Evolutionary conservation across 2,113 vertebrate species (phyloP), one percentile per base, ranked within the genome.

Genomic region (Setophaga petechia): DNA sequence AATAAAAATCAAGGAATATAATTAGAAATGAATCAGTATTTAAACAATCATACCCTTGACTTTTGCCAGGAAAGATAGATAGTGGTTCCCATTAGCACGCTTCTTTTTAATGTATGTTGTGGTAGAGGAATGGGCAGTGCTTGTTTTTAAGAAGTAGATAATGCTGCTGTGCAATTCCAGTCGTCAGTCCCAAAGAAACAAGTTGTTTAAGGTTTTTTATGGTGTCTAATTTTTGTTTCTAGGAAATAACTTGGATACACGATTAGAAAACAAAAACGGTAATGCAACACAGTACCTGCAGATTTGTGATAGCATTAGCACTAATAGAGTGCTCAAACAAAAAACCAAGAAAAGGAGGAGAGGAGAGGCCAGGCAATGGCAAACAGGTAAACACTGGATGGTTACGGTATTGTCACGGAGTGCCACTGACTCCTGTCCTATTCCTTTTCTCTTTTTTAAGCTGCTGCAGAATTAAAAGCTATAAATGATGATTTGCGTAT

Each of bases 331-430:
- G 65, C 98, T 99, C 85, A 99, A 99, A 97, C 98, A 99, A 95
- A 99, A 99, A 98, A 90, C 98, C 84, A 99, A 98, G 98, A 99
- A 99, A 98, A 99, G 98, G 98, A 99, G 98, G 97, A 99, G 99
- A 97, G 99, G 99, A 91, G 99, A 99, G 83, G 96, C 98, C 25
- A 98, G 99, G 84, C 99, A 99, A 97, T 99, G 98, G 98, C 99
- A 99, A 98, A 99, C 99, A 96, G 99, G 99, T 99, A 98, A 97
- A 96, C 94, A 96, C 76, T 96, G 94, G 92, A 88, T 67, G 93
- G 92, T 63, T 90, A 86, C 77, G 89, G 21, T 96, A 80, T 89
- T 97, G 78, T 97, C 87, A 94, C 44, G 35, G 92, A 44, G 93
- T 95, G 81, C 47, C 94, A 84, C 65, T 93, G 67, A 23, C 93